Conservation (phyloP, 2,888 invertebrate genomes). For the Cantharis rufa region DNA sequence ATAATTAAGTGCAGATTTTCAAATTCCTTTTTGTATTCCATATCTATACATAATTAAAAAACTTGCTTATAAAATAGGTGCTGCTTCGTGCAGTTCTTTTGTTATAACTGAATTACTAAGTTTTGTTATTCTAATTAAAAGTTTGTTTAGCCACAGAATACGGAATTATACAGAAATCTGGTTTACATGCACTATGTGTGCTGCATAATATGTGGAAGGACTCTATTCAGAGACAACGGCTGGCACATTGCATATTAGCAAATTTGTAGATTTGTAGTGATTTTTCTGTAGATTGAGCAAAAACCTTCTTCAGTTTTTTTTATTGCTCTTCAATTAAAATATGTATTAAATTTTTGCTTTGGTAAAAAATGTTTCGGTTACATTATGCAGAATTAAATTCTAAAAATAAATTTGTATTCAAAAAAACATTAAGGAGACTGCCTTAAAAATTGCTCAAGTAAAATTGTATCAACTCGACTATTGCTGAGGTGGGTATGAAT, state of each 20-base stretch:
- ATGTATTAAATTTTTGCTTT: too few species aligned
- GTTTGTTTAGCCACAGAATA: not conserved
- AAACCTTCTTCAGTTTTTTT: too few species aligned
- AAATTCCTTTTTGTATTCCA: too few species aligned
- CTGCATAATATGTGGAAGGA: not conserved
- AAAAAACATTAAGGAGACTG: not conserved
- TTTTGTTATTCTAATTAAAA: conserved; percentile 1
- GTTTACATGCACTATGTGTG: not conserved
- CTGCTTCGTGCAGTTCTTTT: not conserved
- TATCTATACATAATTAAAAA: too few species aligned
- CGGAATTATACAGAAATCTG: not conserved
- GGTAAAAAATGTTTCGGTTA: not conserved
- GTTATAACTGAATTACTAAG: not conserved
- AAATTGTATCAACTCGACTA: not conserved
- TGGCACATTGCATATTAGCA: not conserved
- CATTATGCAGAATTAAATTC: not conserved
- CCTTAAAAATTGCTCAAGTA: not conserved
- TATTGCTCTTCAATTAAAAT: too few species aligned
- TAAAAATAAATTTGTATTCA: not conserved
- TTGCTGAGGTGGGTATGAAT: conserved; percentile 9
- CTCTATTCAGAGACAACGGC: not conserved
- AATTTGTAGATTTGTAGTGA: not conserved
- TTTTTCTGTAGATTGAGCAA: not conserved
- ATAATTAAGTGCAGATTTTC: too few species aligned
- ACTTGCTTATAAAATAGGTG: not conserved